phyloP scores from a whole-genome alignment of 2,888 invertebrate species.

The Deilephila elpenor region DNA sequence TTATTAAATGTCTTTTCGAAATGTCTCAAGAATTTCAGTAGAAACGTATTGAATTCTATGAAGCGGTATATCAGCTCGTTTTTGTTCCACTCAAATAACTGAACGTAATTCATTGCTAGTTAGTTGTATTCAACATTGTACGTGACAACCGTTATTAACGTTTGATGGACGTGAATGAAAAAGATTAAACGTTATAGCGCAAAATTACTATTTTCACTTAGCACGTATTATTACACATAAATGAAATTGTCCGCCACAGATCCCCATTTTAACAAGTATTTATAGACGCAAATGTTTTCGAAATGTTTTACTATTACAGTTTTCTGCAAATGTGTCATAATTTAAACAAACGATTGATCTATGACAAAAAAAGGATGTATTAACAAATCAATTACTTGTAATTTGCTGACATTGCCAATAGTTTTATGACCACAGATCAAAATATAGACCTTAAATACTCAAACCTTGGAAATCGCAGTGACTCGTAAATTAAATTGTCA shows the following conservation, averaged over 20 bases:
- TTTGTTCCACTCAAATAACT: constrained; percentile 18
- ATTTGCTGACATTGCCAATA: too few relatives aligned
- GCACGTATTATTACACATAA: constrained; percentile 16
- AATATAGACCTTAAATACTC: too few relatives aligned
- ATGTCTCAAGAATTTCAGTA: not conserved
- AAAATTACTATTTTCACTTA: constrained; percentile 42
- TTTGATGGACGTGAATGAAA: constrained; percentile 38
- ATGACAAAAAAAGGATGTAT: too few relatives aligned
- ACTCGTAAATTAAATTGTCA: too few relatives aligned
- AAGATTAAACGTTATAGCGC: constrained; percentile 36
- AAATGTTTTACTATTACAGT: too few relatives aligned
- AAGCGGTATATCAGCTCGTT: constrained; percentile 15
- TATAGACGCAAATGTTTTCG: too few relatives aligned
- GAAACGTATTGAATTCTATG: constrained; percentile 8
- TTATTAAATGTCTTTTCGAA: not conserved
- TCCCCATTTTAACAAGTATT: not conserved
- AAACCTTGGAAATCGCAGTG: too few relatives aligned
- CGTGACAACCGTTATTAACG: constrained; percentile 44
- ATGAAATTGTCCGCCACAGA: not conserved
- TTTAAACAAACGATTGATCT: too few relatives aligned
- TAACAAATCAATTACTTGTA: too few relatives aligned
- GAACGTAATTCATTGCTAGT: not conserved
- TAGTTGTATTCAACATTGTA: constrained; percentile 36
- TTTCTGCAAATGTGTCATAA: too few relatives aligned
- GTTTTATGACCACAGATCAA: too few relatives aligned